phyloP scores from a whole-genome alignment of 2,113 vertebrate genomes.

The zebrafish (Danio rerio) region DNA sequence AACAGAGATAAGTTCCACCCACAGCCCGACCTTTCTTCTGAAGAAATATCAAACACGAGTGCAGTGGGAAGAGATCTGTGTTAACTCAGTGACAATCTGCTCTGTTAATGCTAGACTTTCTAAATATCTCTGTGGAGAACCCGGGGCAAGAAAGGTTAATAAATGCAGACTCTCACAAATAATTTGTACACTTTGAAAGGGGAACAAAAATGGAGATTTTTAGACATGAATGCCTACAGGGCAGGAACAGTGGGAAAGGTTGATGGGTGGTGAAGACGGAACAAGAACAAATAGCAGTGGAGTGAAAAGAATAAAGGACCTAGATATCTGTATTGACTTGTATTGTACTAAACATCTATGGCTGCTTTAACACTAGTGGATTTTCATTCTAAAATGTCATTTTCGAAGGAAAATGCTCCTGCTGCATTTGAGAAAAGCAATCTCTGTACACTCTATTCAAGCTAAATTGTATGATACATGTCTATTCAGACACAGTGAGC shows the following conservation, averaged over 20 bases:
- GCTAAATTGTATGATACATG: too few relatives aligned
- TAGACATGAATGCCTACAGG: slow-evolving; percentile 16
- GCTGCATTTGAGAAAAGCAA: too few relatives aligned
- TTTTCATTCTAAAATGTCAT: too few relatives aligned
- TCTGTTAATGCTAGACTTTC: slow-evolving; percentile 1
- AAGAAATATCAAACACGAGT: neutral
- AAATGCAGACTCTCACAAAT: slow-evolving; percentile 7
- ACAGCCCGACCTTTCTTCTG: neutral
- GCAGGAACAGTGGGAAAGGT: neutral
- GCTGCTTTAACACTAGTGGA: too few relatives aligned
- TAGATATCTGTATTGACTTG: too few relatives aligned
- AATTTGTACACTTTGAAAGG: slow-evolving; percentile 29
- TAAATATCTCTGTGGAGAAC: slow-evolving; percentile 22
- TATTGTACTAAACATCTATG: neutral
- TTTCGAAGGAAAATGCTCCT: too few relatives aligned
- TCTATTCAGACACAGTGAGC: too few relatives aligned
- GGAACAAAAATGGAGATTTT: neutral
- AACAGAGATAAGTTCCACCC: neutral
- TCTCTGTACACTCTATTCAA: too few relatives aligned
- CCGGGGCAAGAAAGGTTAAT: slow-evolving; percentile 3
- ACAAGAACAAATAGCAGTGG: neutral
- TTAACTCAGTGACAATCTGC: neutral
- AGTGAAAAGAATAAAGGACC: neutral
- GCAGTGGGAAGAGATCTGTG: neutral
- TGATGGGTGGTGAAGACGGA: neutral